Percentiles rank a stretch among this genome's conserved stretches.
These are phyloP conservation scores for Drosophila ambigua DNA, from an alignment of 1,140 invertebrate genomes.

Conservation along the genomic window DNA sequence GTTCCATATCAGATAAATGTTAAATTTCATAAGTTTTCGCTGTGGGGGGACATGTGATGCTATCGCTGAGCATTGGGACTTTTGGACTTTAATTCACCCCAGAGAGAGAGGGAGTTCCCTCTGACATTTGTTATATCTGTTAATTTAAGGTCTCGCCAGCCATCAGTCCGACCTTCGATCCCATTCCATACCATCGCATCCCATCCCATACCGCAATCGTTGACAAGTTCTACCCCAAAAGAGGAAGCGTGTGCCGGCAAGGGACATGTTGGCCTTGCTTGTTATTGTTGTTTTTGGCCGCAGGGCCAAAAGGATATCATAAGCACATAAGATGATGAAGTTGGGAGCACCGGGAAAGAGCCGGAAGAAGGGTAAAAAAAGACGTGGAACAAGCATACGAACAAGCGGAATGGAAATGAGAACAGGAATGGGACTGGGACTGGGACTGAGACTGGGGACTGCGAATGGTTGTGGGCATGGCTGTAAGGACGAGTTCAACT, in stretches of 20 bases:
- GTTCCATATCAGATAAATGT: too few relatives aligned
- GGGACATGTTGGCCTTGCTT: conserved; percentile 45
- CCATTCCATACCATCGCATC: conserved; percentile 22
- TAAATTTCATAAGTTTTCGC: too few relatives aligned
- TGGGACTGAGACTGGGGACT: conserved; percentile 20
- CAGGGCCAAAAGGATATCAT: conserved; percentile 67
- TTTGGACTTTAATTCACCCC: not conserved
- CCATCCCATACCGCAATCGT: conserved; percentile 11
- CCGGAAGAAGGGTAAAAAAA: not conserved
- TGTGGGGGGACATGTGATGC: too few relatives aligned
- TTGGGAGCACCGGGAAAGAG: conserved; percentile 24
- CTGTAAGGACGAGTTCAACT: conserved; percentile 53
- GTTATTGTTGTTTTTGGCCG: conserved; percentile 51
- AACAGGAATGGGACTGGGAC: too few relatives aligned
- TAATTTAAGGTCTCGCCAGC: conserved; percentile 45
- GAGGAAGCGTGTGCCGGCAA: conserved; percentile 56
- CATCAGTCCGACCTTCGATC: not conserved
- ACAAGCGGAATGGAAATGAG: conserved; percentile 17
- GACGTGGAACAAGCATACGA: conserved; percentile 38
- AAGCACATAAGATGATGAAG: conserved; percentile 64
- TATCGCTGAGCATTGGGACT: too few relatives aligned
- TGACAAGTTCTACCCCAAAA: conserved; percentile 47
- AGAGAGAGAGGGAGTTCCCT: too few relatives aligned
- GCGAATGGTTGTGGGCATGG: not conserved
- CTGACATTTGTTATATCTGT: conserved; percentile 16